phyloP scores from a whole-genome alignment of 2,113 vertebrate genomes.

The Nettapus auritus region DNA sequence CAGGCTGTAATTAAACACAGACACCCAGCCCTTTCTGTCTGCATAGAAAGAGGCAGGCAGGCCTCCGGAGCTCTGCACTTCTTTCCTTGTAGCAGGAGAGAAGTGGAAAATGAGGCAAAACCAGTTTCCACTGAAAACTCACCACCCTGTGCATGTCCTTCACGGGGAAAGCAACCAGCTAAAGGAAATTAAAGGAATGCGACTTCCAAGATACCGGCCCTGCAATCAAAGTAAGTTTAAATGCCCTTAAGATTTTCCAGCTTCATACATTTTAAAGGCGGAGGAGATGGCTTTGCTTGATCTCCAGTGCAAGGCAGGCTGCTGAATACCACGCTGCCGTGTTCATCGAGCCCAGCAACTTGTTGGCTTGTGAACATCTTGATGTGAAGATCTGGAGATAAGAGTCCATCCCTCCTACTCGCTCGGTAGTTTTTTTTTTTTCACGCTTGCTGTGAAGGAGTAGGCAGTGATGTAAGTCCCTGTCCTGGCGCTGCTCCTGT shows the following conservation, averaged over 20 bases:
- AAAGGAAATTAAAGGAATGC: conserved; percentile 54
- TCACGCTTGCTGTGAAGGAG: not conserved
- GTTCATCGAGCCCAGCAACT: not conserved
- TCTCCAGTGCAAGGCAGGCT: not conserved
- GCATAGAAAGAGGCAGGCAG: conserved; percentile 48
- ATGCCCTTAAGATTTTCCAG: conserved; percentile 42
- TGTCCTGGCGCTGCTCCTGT: not conserved
- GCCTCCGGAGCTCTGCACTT: conserved; percentile 17
- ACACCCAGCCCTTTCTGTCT: conserved; percentile 73
- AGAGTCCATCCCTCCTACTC: not conserved
- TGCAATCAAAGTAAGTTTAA: conserved; percentile 48
- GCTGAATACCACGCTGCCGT: not conserved
- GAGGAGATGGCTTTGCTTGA: conserved; percentile 25
- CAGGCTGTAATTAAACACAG: conserved; percentile 76
- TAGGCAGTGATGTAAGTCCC: not conserved
- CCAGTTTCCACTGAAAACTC: conserved; percentile 59
- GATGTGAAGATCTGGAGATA: not conserved
- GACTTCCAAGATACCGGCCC: conserved; percentile 45
- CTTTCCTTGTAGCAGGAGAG: conserved; percentile 55
- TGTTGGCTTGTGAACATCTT: not conserved
- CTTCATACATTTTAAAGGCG: conserved; percentile 45
- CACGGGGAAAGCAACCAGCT: not conserved
- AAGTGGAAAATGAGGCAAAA: conserved; percentile 69
- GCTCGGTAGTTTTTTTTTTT: not conserved
- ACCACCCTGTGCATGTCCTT: conserved; percentile 17